phyloP scores from a whole-genome alignment of 1,140 invertebrate genomes.

The Eulimnadia texana region DNA sequence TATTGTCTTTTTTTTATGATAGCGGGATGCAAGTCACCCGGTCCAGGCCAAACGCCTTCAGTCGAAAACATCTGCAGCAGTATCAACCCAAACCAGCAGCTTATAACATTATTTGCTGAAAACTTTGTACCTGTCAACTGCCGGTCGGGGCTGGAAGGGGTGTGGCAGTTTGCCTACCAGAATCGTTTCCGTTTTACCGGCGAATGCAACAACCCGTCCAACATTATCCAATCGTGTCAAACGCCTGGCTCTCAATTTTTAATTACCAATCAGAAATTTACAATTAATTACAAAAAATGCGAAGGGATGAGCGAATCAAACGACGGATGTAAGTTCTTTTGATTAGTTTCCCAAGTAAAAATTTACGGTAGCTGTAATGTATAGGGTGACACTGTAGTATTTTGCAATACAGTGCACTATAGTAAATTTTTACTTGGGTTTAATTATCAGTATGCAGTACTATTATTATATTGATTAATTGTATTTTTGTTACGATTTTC shows the following conservation, averaged over 20 bases:
- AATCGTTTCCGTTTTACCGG: conserved; percentile 73
- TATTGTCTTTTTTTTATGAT: conserved; percentile 23
- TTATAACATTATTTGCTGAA: conserved; percentile 74
- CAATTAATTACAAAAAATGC: conserved; percentile 84
- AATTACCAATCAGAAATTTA: conserved; percentile 93
- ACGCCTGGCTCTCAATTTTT: conserved; percentile 87
- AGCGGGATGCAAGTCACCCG: conserved; percentile 57
- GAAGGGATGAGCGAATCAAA: conserved; percentile 67
- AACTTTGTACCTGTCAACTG: conserved; percentile 85
- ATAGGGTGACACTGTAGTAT: conserved; percentile 28
- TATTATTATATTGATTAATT: conserved; percentile 14
- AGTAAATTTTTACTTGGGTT: too few species aligned
- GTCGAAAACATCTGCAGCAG: conserved; percentile 59
- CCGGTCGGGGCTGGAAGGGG: conserved; percentile 78
- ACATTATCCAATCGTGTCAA: conserved; percentile 84
- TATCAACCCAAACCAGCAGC: conserved; percentile 57
- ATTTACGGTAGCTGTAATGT: conserved; percentile 16
- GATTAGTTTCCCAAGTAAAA: conserved; percentile 4
- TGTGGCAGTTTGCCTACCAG: conserved; percentile 90
- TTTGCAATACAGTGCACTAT: too few species aligned
- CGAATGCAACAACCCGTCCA: conserved; percentile 72
- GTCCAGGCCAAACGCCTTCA: conserved; percentile 41
- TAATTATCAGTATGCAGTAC: too few species aligned
- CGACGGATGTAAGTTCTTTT: conserved; percentile 49
- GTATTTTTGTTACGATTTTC: conserved; percentile 17